phyloP scores from a whole-genome alignment of 2,888 invertebrate species.

The Corythucha ciliata region DNA sequence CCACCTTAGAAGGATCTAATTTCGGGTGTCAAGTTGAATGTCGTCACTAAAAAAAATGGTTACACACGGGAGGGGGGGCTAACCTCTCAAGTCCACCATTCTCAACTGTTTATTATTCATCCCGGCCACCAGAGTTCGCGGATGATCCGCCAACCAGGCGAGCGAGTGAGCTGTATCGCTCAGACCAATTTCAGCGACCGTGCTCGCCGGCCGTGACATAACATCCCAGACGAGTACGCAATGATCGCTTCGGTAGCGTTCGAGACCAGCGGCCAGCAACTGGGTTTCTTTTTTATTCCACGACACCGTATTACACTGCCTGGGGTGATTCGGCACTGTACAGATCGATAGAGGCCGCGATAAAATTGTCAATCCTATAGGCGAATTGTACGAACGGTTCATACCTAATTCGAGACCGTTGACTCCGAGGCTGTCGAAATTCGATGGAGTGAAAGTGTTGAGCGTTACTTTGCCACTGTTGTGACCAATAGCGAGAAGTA shows the following conservation, averaged over 20 bases:
- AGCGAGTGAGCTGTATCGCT: slow-evolving; percentile 78
- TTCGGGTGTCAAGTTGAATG: neutral
- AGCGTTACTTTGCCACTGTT: slow-evolving; percentile 80
- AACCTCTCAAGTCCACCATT: slow-evolving; percentile 82
- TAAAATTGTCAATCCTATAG: neutral
- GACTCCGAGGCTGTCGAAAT: slow-evolving; percentile 56
- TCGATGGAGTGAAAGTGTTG: slow-evolving; percentile 62
- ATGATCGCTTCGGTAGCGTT: slow-evolving; percentile 79
- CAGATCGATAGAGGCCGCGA: slow-evolving; percentile 24
- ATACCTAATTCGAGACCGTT: slow-evolving; percentile 69
- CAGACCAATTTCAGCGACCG: slow-evolving; percentile 63
- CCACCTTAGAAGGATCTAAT: slow-evolving; percentile 61
- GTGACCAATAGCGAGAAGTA: slow-evolving; percentile 77
- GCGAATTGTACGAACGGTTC: neutral
- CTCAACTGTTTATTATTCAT: slow-evolving; percentile 83
- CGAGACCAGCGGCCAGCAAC: slow-evolving; percentile 75
- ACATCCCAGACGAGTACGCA: slow-evolving; percentile 88
- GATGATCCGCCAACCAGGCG: slow-evolving; percentile 68
- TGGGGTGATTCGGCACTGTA: slow-evolving; percentile 69
- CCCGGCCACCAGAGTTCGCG: slow-evolving; percentile 72
- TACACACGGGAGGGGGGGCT: neutral
- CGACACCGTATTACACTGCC: slow-evolving; percentile 76
- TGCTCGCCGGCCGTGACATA: slow-evolving; percentile 43
- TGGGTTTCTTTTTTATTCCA: slow-evolving; percentile 80
- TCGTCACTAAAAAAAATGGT: neutral